A percentile compares a stretch with the other conserved stretches of the same genome.
Evolutionary conservation across 35 echinoderm and acorn worm genomes (phyloP).

Genomic region (Apostichopus parvimensis): DNA sequence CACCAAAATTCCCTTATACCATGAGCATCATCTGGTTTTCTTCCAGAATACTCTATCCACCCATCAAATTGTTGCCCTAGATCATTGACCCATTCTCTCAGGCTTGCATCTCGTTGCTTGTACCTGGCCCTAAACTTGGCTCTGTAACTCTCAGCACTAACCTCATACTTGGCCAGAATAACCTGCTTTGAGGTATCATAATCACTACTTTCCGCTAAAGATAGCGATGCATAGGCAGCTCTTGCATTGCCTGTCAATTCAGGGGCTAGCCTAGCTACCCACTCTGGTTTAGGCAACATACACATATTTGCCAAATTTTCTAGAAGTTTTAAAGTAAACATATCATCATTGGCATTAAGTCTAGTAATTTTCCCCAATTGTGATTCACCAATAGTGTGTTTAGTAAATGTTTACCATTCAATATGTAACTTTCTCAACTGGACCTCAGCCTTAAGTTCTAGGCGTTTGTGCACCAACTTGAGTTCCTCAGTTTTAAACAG

Average conservation of each 20-base stretch:
- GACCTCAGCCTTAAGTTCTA: neutral
- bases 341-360: slow-evolving; percentile 18
- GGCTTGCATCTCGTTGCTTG: neutral
- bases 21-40: neutral
- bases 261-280: too few species aligned
- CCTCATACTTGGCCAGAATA: too few species aligned
- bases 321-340: slow-evolving; percentile 32
- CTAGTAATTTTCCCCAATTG: neutral
- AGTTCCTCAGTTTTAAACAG: neutral
- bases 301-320: slow-evolving; percentile 13
- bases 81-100: slow-evolving; percentile 33
- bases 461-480: neutral
- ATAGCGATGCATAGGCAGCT: too few species aligned
- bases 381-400: too few species aligned
- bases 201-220: too few species aligned
- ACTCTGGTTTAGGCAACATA: too few species aligned
- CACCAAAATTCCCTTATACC: slow-evolving; percentile 37
- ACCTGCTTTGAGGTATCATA: too few species aligned
- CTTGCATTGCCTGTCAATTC: too few species aligned
- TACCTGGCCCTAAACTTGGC: slow-evolving; percentile 20
- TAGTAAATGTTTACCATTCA: too few species aligned
- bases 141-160: neutral
- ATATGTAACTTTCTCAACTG: neutral
- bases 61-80: neutral
- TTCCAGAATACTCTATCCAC: neutral